A percentile compares a stretch with the other conserved stretches of the same genome.
Evolutionary conservation across 2,113 vertebrate genomes (phyloP).

Genomic region (Turnix velox): DNA sequence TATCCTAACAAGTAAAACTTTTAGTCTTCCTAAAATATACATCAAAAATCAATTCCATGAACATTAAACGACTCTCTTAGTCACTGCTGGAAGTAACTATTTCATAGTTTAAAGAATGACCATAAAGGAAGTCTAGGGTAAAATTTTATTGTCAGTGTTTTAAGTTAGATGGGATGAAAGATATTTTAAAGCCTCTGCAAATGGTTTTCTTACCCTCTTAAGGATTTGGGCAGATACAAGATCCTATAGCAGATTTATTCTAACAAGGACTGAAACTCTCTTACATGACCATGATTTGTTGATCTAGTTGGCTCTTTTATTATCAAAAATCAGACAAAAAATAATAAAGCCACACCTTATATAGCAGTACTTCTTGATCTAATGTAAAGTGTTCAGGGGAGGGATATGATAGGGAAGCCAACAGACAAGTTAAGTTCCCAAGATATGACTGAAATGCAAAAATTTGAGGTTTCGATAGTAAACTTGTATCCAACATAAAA

Average conservation of each 20-base stretch:
- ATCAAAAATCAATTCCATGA: not conserved
- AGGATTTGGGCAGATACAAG: not conserved
- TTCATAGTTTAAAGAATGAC: not conserved
- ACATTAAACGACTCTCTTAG: not conserved
- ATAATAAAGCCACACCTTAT: not conserved
- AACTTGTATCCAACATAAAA: constrained; percentile 5
- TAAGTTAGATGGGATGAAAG: not conserved
- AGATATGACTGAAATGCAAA: not conserved
- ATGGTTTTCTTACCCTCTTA: not conserved
- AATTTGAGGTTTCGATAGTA: constrained; percentile 8
- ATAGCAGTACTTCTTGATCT: not conserved
- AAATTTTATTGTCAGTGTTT: not conserved
- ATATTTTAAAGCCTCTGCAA: not conserved
- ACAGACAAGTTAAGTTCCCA: not conserved
- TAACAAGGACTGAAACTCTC: not conserved
- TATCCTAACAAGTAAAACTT: not conserved
- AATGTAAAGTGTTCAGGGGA: constrained; percentile 7
- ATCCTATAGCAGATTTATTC: not conserved
- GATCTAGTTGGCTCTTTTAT: not conserved
- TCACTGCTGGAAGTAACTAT: not conserved
- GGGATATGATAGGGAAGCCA: not conserved
- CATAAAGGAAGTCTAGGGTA: not conserved
- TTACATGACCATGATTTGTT: not conserved
- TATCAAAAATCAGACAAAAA: not conserved
- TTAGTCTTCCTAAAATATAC: not conserved